Evolutionary conservation across 2,888 invertebrate genomes (phyloP), one percentile per base, ranked within the genome.

Genomic region (Lepidocyrtinus sp.): DNA sequence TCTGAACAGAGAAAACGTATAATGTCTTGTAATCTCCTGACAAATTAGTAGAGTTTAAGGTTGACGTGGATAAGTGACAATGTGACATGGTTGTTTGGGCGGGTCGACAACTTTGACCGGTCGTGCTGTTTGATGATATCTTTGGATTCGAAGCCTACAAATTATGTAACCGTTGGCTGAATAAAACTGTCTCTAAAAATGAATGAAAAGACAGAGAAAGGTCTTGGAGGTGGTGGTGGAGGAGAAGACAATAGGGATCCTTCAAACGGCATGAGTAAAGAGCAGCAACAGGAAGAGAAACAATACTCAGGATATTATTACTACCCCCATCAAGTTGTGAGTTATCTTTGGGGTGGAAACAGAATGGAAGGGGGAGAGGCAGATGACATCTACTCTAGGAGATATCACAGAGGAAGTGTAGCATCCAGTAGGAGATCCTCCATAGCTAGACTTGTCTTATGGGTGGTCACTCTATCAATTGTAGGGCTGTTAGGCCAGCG

Each of bases 191-290:
- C 36, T 5, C 36, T 36, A 27, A 76, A 46, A 21, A 76, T 76
- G 76, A 76, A 26, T 77, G 77, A 77, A 45, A 77, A 77, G 67
- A 65, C 55, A 59, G 77, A 69, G 12, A 75, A 75, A 63, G 50
- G 65, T 46, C 50, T 36, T 9, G 45, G 65, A 36, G 68, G 68
- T 68, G 46, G 68, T 50, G 68, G 15, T 17, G 12, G 9, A 45
- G 68, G 24, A 27, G 45, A 26, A n/a, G 19, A 9, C 9, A 19
- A 36, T 36, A 25, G 5, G n/a, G 21, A 2, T 21, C 62, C 22
- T 2, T 21, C 62, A 5, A 5, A 19, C 7, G 1, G 9, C 17
- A 55, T 59, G 17, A 36, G 12, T 12, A 12, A 36, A 5, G 36
- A 36, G 36, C 7, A 5, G 12, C 5, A 36, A 9, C 36, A 9